These are phyloP conservation scores for Drosophila paucipuncta DNA, from an alignment of 2,888 invertebrate genomes.

Conservation along the genomic window DNA sequence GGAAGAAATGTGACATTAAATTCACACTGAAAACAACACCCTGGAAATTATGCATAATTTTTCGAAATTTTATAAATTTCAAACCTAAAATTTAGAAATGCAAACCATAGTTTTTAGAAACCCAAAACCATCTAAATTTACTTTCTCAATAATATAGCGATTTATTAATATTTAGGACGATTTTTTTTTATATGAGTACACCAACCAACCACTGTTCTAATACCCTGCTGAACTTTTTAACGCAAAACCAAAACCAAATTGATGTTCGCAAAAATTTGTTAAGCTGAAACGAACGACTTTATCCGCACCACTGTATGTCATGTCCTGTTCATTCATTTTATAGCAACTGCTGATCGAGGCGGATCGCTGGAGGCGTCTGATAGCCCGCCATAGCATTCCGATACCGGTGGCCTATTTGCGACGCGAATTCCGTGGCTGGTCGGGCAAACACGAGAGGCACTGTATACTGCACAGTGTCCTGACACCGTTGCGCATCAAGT, in stretches of 20 bases:
- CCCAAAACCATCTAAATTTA: background rate
- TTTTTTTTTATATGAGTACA: background rate
- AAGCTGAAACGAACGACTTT: constrained; percentile 57
- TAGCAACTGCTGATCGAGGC: constrained; percentile 82
- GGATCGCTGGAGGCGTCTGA: constrained; percentile 84
- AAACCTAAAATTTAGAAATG: background rate
- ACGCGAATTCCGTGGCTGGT: constrained; percentile 84
- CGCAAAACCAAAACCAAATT: constrained; percentile 67
- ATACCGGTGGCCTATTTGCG: constrained; percentile 62
- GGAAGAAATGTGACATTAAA: background rate
- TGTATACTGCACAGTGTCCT: constrained; percentile 84
- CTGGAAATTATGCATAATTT: background rate
- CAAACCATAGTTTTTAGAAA: background rate
- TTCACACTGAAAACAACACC: background rate
- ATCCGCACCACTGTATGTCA: constrained; percentile 66
- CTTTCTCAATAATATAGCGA: background rate
- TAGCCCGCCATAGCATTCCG: constrained; percentile 81
- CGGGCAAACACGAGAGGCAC: constrained; percentile 84
- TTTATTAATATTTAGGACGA: background rate
- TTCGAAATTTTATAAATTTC: background rate
- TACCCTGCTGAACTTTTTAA: constrained; percentile 63
- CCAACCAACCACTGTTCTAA: constrained; percentile 35
- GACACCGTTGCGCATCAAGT: constrained; percentile 81
- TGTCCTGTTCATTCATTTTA: constrained; percentile 57
- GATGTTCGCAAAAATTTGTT: constrained; percentile 24